Evolutionary conservation across 2,888 invertebrate species (phyloP), one percentile per base, ranked within the genome.

Genomic region (Brachylomia viminalis): DNA sequence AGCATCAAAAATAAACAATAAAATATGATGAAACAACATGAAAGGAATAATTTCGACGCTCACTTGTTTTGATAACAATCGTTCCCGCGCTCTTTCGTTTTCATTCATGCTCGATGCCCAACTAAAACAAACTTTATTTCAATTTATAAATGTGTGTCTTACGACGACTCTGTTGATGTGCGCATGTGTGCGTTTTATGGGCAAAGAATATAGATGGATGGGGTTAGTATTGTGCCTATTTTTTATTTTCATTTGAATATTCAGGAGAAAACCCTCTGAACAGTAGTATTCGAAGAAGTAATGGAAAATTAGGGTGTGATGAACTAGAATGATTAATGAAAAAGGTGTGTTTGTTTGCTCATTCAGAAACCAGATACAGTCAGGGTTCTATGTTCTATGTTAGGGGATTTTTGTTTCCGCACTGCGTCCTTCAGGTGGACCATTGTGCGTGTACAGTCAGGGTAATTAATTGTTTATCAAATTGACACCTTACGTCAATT

Each of bases 51-150:
- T 85, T 86, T 84, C 73, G 71, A 83, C 85, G 64, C 75, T 75
- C 59, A 58, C 88, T 91, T 94, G 93, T 93, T 94, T 91, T 94
- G 93, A 94, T 94, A 93, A 94, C 93, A 94, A 94, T 94, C 92
- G 82, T 72, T 82, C 75, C 80, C 70, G 84, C 89, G 91, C 93
- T 94, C 94, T 95, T 95, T 95, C 95, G 90, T 93, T 95, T 95
- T 95, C 96, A 95, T 95, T 95, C 95, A 95, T 93, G 94, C 94
- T 93, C 92, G 93, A 92, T 95, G 94, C 94, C 93, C 95, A 95
- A 96, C 96, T 96, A 96, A 96, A 96, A 95, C 95, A 94, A 96
- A 96, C 95, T 96, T 96, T 95, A 96, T 96, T 96, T 95, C 95
- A 94, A 93, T 95, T 95, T 94, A 92, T 93, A 91, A 92, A 91